These are phyloP conservation scores for Lichenostomus cassidix DNA, from an alignment of 2,113 vertebrate genomes.

Conservation along the genomic window DNA sequence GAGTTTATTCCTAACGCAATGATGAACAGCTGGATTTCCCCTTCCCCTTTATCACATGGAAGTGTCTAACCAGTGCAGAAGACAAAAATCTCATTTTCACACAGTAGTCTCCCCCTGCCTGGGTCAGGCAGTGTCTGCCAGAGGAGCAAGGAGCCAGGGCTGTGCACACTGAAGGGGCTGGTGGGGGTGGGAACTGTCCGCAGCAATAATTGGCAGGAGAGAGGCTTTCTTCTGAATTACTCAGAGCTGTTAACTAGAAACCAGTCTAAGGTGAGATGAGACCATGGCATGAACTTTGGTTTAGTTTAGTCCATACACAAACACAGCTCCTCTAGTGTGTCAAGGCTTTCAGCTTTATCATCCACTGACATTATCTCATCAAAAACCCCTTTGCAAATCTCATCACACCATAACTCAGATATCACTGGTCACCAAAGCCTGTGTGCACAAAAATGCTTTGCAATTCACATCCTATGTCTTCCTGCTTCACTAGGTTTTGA, in stretches of 20 bases:
- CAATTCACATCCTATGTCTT: not conserved
- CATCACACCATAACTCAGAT: accelerated
- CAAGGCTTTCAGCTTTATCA: not conserved
- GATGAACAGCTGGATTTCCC: not conserved
- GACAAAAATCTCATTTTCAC: not conserved
- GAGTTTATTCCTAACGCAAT: not conserved
- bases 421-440: not conserved
- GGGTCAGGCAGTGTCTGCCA: not conserved
- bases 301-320: not conserved
- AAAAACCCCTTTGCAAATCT: not conserved
- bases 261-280: not conserved
- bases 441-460: not conserved
- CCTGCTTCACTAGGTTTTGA: not conserved
- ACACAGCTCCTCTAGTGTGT: not conserved
- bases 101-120: not conserved
- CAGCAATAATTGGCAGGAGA: not conserved
- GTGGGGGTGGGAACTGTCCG: not conserved
- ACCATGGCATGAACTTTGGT: not conserved
- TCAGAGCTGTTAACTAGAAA: not conserved
- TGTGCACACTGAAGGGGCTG: not conserved
- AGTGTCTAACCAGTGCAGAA: not conserved
- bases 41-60: not conserved
- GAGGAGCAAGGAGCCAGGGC: accelerated
- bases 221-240: not conserved
- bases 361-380: not conserved